Base-by-base conservation (phyloP, 2,797 vertebrate genomes). In the Bufotes viridis region DNA sequence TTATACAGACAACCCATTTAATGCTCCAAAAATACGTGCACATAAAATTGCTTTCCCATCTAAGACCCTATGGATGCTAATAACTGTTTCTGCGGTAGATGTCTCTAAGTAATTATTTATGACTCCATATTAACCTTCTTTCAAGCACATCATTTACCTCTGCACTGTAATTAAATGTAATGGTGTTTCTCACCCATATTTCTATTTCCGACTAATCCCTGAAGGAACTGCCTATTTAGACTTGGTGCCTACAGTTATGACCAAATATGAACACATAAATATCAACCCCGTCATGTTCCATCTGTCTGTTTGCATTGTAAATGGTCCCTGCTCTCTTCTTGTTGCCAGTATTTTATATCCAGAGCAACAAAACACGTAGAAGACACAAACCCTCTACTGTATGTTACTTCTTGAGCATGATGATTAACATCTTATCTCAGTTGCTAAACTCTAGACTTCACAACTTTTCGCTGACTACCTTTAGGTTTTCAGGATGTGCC, bases 371-470 rank as follows among this genome's bases (percentile, higher is more conserved):
- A 84, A 65, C 58, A 67, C 49, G 34, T 3, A 87, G 58, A 76
- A 81, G 26, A 42, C 72, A 78, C 57, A 69, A 53, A 42, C 42
- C 11, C n/a, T 76, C 58, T n/a, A n/a, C n/a, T n/a, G n/a, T n/a
- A 53, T 53, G 69, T 67, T 75, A 53, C 57, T 78, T 24, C 34
- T n/a, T 24, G 22, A 63, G 18, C 61, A 82, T 24, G 72, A 72
- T 65, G 34, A 65, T 87, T 84, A 84, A 79, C 88, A 87, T 87
- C 85, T 89, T 89, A 89, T 89, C 88, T 84, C 51, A 17, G 57
- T 80, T 87, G 65, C 81, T 84, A 83, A 26, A 65, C 34, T 84
- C 20, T 87, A 49, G 63, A 70, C 55, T 72, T 83, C 81, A 87
- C 88, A 83, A 80, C 63, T 61, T 86, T 72, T 86, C n/a, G 82